These are phyloP conservation scores for Poecile atricapillus DNA, from an alignment of 2,113 vertebrate genomes.

Conservation along the genomic window DNA sequence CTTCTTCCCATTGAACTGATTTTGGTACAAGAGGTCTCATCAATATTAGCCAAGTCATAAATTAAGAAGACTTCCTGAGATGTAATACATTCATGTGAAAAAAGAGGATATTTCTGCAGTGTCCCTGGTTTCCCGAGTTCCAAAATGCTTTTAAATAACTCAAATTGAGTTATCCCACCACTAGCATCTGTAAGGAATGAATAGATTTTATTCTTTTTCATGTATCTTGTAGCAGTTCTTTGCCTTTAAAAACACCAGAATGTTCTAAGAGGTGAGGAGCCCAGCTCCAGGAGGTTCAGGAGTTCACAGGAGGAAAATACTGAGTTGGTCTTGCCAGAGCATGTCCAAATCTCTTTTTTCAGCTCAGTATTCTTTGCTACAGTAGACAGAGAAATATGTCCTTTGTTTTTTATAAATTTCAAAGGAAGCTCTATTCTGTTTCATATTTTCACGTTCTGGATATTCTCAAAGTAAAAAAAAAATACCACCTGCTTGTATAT, in stretches of 20 bases:
- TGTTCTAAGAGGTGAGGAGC: not conserved
- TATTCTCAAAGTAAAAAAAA: not conserved
- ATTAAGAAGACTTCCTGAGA: not conserved
- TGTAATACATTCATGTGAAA: not conserved
- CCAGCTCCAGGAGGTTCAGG: not conserved
- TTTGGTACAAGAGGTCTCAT: not conserved
- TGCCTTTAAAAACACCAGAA: not conserved
- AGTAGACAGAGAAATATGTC: not conserved
- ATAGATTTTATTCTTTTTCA: not conserved
- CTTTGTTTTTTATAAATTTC: not conserved
- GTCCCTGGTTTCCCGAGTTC: not conserved
- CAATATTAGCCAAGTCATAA: not conserved
- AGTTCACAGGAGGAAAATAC: not conserved
- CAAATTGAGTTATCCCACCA: not conserved
- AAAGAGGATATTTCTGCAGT: not conserved
- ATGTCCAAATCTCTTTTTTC: not conserved
- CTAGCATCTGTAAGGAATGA: not conserved
- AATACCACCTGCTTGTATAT: not conserved
- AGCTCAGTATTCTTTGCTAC: not conserved
- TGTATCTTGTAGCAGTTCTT: not conserved
- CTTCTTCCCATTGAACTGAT: not conserved
- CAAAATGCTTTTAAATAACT: not conserved
- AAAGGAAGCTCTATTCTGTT: not conserved
- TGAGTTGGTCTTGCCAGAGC: not conserved
- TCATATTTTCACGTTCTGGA: not conserved